Evolutionary conservation across 2,797 vertebrate genomes (phyloP), one percentile per base, ranked within the genome.

Genomic region (Aselliscus stoliczkanus): DNA sequence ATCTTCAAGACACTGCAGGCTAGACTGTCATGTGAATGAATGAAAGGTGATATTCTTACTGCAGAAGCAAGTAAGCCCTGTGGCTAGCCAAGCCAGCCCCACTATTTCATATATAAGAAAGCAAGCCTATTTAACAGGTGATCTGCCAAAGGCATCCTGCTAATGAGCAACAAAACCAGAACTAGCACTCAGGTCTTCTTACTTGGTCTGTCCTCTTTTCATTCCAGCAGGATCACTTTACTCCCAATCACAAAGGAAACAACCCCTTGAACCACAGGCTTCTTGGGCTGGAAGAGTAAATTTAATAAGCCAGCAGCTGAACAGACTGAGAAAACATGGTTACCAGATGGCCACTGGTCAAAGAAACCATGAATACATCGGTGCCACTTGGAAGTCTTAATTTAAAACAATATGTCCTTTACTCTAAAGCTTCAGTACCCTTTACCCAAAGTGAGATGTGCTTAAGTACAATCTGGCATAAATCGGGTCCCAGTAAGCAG

Each of bases 361-460:
- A 44, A 84, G 87, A 84, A 75, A 34, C 23, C 56, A 4, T n/a
- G 80, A 69, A 58, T 37, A 44, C 34, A 70, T 44, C 31, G 20
- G 81, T 52, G 77, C 7, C 65, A 83, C 34, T 73, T 64, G 64
- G 54, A 96, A 93, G 62, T 86, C 86, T 93, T 91, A 86, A 85
- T 52, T 87, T 76, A 92, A 90, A 93, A 85, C 67, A 75, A 1
- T 25, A 62, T 1, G 39, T 58, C 50, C 89, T 92, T 62, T 69
- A 58, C 27, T 15, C 34, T 37, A 56, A 96, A 81, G 52, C 21
- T 47, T 85, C 29, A 58, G 47, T 60, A 84, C n/a, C 50, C 65
- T 96, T 80, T 64, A 81, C n/a, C 39, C 23, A 27, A 67, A 18
- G 75, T 52, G 70, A 88, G 58, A 62, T 31, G 58, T 29, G 42